Evolutionary conservation across 2,113 vertebrate genomes (phyloP).

Genomic region (Upupa epops): DNA sequence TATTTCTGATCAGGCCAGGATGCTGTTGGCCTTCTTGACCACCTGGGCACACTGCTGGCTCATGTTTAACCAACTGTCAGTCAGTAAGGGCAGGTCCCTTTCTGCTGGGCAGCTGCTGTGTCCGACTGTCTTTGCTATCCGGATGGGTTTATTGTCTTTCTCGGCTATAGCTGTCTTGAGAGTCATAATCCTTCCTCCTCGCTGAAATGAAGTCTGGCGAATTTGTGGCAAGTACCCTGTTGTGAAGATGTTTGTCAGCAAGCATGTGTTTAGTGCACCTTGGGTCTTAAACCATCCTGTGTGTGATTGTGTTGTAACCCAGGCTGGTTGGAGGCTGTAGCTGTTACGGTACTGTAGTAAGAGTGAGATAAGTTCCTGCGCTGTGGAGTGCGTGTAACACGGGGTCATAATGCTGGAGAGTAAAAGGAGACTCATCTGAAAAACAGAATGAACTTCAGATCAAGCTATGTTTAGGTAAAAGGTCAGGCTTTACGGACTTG

Average conservation of each 20-base stretch:
- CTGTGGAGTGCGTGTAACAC: not conserved
- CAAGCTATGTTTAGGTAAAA: constrained; percentile 39
- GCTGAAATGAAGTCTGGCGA: not conserved
- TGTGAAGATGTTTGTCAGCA: not conserved
- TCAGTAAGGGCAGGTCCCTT: no score
- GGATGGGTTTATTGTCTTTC: not conserved
- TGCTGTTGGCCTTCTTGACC: no score
- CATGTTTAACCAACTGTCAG: no score
- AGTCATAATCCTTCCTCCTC: not conserved
- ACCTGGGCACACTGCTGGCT: no score
- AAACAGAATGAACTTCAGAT: not conserved
- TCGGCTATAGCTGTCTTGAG: not conserved
- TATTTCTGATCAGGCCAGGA: no score
- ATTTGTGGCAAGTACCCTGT: not conserved
- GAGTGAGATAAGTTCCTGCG: not conserved
- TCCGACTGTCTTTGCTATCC: not conserved
- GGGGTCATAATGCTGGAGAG: not conserved
- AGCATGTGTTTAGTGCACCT: not conserved
- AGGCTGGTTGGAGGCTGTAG: not conserved
- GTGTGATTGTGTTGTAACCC: not conserved
- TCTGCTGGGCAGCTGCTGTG: no score
- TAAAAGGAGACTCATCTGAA: not conserved
- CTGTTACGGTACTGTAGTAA: not conserved
- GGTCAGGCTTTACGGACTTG: not conserved
- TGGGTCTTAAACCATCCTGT: not conserved